These are phyloP conservation scores for Branchellion lobata DNA, from an alignment of 2,888 invertebrate species.

Conservation along the genomic window DNA sequence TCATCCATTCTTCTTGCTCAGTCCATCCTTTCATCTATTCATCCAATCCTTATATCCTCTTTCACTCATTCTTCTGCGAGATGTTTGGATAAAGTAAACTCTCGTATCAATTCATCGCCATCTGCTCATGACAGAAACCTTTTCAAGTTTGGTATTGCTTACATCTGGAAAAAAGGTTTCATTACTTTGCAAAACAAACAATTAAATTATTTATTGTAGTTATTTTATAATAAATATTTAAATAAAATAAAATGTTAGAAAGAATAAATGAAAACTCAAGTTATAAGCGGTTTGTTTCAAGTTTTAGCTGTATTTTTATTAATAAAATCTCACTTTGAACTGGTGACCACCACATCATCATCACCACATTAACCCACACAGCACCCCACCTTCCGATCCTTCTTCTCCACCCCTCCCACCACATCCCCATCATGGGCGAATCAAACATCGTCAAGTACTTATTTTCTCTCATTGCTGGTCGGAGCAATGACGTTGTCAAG, in stretches of 20 bases:
- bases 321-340: no score
- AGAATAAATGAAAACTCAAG: not conserved
- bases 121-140: slow-evolving; percentile 53
- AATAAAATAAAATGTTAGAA: not conserved
- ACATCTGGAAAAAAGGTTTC: slow-evolving; percentile 78
- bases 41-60: slow-evolving; percentile 66
- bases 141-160: slow-evolving; percentile 67
- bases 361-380: slow-evolving; percentile 18
- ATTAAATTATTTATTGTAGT: not conserved
- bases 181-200: not conserved
- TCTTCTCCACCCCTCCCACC: slow-evolving; percentile 67
- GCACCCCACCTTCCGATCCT: slow-evolving; percentile 61
- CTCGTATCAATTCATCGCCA: slow-evolving; percentile 50
- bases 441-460: slow-evolving; percentile 74
- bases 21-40: slow-evolving; percentile 65
- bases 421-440: slow-evolving; percentile 71
- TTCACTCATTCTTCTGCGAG: slow-evolving; percentile 71
- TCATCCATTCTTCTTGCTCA: slow-evolving; percentile 70
- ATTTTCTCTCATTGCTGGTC: slow-evolving; percentile 64
- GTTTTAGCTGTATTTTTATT: no score
- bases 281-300: no score
- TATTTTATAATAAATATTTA: not conserved
- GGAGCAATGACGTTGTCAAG: slow-evolving; percentile 64
- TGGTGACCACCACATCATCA: no score
- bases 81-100: slow-evolving; percentile 54